Conservation (phyloP, 2,113 vertebrate genomes). For the Nestor notabilis region DNA sequence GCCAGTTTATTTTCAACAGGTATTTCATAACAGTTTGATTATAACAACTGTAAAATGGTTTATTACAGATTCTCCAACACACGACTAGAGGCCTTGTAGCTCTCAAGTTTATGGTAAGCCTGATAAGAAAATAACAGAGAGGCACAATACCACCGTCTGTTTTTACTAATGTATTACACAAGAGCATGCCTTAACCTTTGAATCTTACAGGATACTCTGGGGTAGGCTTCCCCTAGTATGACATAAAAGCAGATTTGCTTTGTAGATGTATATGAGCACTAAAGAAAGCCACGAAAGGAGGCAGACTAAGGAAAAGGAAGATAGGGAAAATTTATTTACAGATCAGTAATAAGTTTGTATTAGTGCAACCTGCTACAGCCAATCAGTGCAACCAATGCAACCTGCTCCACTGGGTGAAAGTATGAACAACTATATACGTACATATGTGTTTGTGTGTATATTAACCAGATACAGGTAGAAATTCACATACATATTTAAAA, state of each 20-base stretch:
- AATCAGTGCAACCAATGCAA: neutral
- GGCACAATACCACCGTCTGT: neutral
- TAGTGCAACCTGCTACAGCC: neutral
- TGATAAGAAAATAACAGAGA: neutral
- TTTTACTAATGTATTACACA: neutral
- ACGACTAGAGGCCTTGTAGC: neutral
- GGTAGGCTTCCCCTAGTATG: too few relatives aligned
- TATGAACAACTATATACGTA: neutral
- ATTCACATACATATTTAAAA: neutral
- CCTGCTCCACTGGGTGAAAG: neutral
- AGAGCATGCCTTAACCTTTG: neutral
- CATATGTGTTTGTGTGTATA: accelerated
- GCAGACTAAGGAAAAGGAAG: neutral
- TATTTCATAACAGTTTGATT: neutral
- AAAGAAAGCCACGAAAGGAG: neutral
- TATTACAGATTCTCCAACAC: neutral
- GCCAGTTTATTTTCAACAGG: neutral
- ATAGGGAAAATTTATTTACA: neutral
- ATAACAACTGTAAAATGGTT: neutral
- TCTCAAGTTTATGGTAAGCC: neutral
- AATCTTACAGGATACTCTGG: neutral
- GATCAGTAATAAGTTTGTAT: neutral
- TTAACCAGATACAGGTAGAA: neutral
- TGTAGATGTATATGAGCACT: neutral
- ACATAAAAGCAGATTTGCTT: neutral